Base-by-base conservation (phyloP, 2,888 invertebrate species). In the Tenthredo distinguenda region DNA sequence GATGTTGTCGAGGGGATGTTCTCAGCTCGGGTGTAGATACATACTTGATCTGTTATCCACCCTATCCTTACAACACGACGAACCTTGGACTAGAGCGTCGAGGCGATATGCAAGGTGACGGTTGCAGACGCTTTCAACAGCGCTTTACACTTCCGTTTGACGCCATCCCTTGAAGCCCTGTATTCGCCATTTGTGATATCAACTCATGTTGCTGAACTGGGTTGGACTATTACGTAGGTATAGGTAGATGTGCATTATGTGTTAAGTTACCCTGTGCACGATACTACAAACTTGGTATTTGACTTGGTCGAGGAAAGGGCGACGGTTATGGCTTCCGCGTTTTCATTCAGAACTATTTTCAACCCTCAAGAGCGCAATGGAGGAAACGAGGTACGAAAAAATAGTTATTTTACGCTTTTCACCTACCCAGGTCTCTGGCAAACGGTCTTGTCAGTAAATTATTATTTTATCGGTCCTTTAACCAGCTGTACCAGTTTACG, bases 401-500 rank as follows among this genome's bases (percentile, higher is more conserved):
- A 74, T 40, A 40, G 21, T 43, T 40, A 43, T 74, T 74, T 43
- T 77, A 26, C 26, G 50, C 5, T 55, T 50, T 55, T 50, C 55
- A 77, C 77, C 21, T 21, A 62, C 62, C 47, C 77, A 6, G 31
- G 18, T 72, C 40, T 50, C 7, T 50, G 18, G 77, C 31, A 31
- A 34, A 62, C 18, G 62, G 37, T 58, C 21, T 77, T 15, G 37
- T 40, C 21, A 26, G 81, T 7, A 62, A 81, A 81, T 81, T 58
- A 58, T 81, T 37, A 81, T 81, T 81, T 81, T 62, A 81, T 81
- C 31, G 34, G 50, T 31, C 37, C 37, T 81, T 62, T 37, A 81
- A 62, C 58, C 81, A 21, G 58, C 37, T 40, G 62, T 81, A 34
- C 34, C 31, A 81, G 77, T 77, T 77, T 55, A 77, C 55, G 77